Evolutionary conservation across 2,888 invertebrate species (phyloP).

Genomic region (Steinernema scapterisci): DNA sequence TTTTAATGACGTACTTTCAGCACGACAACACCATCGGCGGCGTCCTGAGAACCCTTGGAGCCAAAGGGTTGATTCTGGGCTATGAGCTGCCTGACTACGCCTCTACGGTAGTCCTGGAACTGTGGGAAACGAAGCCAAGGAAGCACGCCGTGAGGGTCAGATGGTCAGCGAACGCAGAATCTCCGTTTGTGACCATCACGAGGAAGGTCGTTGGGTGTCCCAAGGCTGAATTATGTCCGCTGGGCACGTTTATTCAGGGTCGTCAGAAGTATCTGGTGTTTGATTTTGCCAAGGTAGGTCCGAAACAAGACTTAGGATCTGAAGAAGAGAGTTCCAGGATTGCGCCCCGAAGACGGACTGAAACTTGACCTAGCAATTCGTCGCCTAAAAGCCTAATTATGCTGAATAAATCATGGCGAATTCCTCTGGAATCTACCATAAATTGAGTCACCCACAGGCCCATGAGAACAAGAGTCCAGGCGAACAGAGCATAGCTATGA

Average conservation of each 20-base stretch:
- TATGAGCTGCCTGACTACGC: constrained; percentile 36
- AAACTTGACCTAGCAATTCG: too few relatives aligned
- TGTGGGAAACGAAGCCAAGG: constrained; percentile 33
- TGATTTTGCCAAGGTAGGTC: neutral
- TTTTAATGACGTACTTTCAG: neutral
- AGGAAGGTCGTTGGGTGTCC: neutral
- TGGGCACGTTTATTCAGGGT: neutral
- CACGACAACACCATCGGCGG: constrained; percentile 39
- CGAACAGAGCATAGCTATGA: too few relatives aligned
- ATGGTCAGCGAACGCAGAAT: neutral
- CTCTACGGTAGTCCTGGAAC: constrained; percentile 35
- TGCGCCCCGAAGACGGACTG: too few relatives aligned
- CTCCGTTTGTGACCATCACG: neutral
- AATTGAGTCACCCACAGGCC: too few relatives aligned
- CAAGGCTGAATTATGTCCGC: neutral
- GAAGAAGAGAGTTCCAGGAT: too few relatives aligned
- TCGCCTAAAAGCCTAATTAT: too few relatives aligned
- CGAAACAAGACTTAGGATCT: too few relatives aligned
- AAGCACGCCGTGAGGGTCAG: neutral
- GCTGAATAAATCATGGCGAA: too few relatives aligned
- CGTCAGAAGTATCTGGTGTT: neutral
- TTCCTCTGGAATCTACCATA: too few relatives aligned
- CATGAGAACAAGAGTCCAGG: too few relatives aligned
- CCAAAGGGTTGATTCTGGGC: constrained; percentile 32
- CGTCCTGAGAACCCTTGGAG: constrained; percentile 33